These are phyloP conservation scores for Phortica variegata DNA, from an alignment of 1,140 invertebrate species.

Conservation along the genomic window DNA sequence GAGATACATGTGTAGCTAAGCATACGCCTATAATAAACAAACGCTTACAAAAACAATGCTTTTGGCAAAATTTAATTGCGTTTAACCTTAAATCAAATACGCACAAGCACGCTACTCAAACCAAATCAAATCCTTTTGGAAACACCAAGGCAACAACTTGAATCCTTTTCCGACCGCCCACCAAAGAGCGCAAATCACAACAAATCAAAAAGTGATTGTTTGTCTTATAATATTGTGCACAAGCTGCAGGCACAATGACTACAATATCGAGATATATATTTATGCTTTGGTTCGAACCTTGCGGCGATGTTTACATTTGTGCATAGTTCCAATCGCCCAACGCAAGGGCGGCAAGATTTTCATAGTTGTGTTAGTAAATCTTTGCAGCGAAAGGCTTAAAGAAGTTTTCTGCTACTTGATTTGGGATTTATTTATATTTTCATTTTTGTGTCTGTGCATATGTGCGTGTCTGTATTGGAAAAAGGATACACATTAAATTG, in stretches of 20 bases:
- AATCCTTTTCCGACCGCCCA: not conserved
- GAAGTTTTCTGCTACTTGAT: slow-evolving; percentile 22
- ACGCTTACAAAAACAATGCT: slow-evolving; percentile 43
- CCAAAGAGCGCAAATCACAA: slow-evolving; percentile 22
- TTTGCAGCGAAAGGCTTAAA: slow-evolving; percentile 29
- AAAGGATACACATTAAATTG: too few species aligned
- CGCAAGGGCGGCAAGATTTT: too few species aligned
- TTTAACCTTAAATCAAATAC: slow-evolving; percentile 52
- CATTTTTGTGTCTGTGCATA: not conserved
- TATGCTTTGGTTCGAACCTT: not conserved
- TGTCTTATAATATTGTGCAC: slow-evolving; percentile 39
- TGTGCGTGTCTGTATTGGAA: slow-evolving; percentile 21
- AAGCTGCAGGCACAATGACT: slow-evolving; percentile 24
- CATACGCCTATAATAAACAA: too few species aligned
- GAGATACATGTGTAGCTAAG: too few species aligned
- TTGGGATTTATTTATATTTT: not conserved
- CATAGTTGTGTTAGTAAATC: not conserved
- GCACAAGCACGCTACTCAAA: slow-evolving; percentile 22
- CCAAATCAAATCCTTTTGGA: slow-evolving; percentile 5
- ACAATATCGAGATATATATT: too few species aligned
- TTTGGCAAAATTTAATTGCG: slow-evolving; percentile 48
- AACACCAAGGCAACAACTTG: slow-evolving; percentile 20
- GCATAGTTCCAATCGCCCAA: too few species aligned
- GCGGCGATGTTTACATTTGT: slow-evolving; percentile 23
- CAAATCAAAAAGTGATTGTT: slow-evolving; percentile 43